These are phyloP conservation scores for Pelochelys cantorii DNA, from an alignment of 2,797 vertebrate genomes.

Conservation along the genomic window DNA sequence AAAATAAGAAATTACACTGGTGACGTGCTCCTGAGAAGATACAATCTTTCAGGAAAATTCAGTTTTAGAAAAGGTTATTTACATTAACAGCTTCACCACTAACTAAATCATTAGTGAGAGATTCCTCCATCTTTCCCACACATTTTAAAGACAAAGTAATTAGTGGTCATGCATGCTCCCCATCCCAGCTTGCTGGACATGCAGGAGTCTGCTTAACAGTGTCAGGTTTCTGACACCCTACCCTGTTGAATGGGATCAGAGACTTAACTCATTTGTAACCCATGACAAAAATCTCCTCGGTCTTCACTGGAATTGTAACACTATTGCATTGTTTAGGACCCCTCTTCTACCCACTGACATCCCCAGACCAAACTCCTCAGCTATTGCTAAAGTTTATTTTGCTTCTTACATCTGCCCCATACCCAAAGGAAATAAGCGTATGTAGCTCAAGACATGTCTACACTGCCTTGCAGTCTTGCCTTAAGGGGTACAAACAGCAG, in stretches of 20 bases:
- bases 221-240: background rate
- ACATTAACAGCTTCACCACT: background rate
- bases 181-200: background rate
- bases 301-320: background rate
- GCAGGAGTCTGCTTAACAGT: background rate
- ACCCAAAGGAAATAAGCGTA: background rate
- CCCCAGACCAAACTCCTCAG: background rate
- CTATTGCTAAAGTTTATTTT: background rate
- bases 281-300: background rate
- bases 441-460: background rate
- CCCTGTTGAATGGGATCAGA: background rate
- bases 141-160: conserved; percentile 10
- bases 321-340: background rate
- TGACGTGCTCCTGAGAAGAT: conserved; percentile 60
- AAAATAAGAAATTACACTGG: conserved; percentile 59
- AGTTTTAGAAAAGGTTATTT: background rate
- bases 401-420: background rate
- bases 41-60: background rate
- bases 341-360: background rate
- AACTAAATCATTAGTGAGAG: background rate
- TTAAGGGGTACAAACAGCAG: background rate
- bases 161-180: background rate
- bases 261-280: background rate
- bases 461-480: background rate
- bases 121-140: background rate